Base-by-base conservation (phyloP, 1,140 invertebrate species). In the Hetaerina americana region DNA sequence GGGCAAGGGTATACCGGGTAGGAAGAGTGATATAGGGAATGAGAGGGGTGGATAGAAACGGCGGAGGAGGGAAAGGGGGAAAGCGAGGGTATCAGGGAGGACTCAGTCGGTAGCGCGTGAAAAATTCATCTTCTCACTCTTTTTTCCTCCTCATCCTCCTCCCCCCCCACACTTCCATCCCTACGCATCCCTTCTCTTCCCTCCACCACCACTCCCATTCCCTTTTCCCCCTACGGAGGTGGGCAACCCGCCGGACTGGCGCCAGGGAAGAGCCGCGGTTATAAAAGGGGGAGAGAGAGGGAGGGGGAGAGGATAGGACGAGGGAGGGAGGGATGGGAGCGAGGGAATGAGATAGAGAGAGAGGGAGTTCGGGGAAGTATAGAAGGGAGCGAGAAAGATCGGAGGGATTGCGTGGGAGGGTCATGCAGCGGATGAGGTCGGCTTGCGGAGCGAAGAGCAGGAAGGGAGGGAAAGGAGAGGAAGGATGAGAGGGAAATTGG, bases 311-410 rank as follows among this genome's bases (percentile, higher is more conserved):
- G 31, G 31, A 40, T 40, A 70, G 26, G 31, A 40, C 2, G 25
- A 28, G 28, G 66, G 25, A 68, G 57, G 70, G 66, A 72, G 40
- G 70, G 67, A 15, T 66, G 26, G n/a, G 3, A 27, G 57, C 26
- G 72, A 74, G 57, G 67, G 31, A 74, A 28, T 26, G 66, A 70
- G 49, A 18, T 29, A 67, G 26, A 67, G 68, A 66, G 57, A 68
- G 27, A 70, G 26, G 66, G 66, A 29, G 40, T 27, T 15, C 22
- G 27, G 24, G 27, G 28, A 27, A 29, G n/a, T n/a, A 68, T 27
- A 69, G 66, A 26, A 25, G 28, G 28, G 27, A n/a, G 72, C 29
- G 27, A 69, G 22, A 28, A 73, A n/a, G n/a, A n/a, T n/a, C n/a
- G 49, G 26, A 28, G 24, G 22, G 27, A 27, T 22, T 10, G 31